Percentiles rank a stretch among this genome's conserved stretches.
phyloP scores from a whole-genome alignment of 2,797 vertebrate genomes.

The Lagorchestes hirsutus region DNA sequence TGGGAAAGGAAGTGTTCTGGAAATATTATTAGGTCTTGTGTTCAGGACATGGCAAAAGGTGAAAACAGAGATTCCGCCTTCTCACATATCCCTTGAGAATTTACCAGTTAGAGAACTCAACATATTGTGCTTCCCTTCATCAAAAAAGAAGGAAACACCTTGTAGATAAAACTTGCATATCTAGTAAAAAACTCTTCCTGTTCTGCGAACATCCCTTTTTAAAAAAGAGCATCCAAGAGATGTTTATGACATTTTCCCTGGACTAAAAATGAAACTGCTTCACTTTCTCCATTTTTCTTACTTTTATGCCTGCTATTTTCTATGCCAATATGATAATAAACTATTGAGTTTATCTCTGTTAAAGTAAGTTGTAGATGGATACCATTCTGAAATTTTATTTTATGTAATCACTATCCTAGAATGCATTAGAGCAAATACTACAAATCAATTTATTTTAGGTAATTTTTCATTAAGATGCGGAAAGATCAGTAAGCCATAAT shows the following conservation, averaged over 20 bases:
- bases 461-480: slow-evolving; percentile 77
- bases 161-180: slow-evolving; percentile 82
- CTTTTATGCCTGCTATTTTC: not conserved
- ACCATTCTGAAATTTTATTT: slow-evolving; percentile 41
- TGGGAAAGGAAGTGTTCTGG: slow-evolving; percentile 82
- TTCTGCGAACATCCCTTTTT: slow-evolving; percentile 78
- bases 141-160: slow-evolving; percentile 89
- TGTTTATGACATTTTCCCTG: slow-evolving; percentile 33
- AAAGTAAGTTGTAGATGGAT: slow-evolving; percentile 5
- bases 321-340: not conserved
- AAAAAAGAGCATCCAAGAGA: slow-evolving; percentile 48
- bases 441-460: slow-evolving; percentile 70
- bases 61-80: slow-evolving; percentile 79
- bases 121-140: slow-evolving; percentile 86
- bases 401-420: slow-evolving; percentile 61
- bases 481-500: slow-evolving; percentile 71
- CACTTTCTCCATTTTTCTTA: slow-evolving; percentile 12
- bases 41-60: slow-evolving; percentile 80
- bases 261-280: not conserved
- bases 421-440: slow-evolving; percentile 68
- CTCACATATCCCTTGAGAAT: slow-evolving; percentile 69
- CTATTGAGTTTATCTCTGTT: slow-evolving; percentile 27
- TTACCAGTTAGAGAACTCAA: slow-evolving; percentile 83
- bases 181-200: slow-evolving; percentile 81
- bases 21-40: slow-evolving; percentile 73